A percentile compares a stretch with the other conserved stretches of the same genome.
Evolutionary conservation across 2,113 vertebrate genomes (phyloP).

Genomic region (Zosterops hypoxanthus): DNA sequence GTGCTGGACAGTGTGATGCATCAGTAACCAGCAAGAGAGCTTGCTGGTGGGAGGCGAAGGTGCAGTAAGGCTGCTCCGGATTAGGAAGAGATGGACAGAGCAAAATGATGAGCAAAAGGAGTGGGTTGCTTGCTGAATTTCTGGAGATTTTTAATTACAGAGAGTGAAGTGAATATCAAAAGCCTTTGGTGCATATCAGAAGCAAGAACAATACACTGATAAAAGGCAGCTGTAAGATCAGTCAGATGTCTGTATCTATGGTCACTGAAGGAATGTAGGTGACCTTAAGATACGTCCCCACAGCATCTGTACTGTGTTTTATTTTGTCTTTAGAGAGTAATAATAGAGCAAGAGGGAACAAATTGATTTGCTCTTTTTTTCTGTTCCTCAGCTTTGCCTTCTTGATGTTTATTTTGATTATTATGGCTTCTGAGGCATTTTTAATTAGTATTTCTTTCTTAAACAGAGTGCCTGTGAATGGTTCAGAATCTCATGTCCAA

Average conservation of each 20-base stretch:
- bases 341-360: neutral
- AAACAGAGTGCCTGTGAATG: neutral
- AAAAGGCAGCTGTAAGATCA: neutral
- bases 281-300: neutral
- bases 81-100: neutral
- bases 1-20: neutral
- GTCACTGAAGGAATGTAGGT: neutral
- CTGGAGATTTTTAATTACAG: neutral
- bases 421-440: slow-evolving; percentile 18
- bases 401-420: slow-evolving; percentile 23
- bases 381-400: neutral
- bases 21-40: neutral
- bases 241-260: neutral
- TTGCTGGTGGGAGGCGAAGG: neutral
- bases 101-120: neutral
- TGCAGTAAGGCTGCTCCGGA: neutral
- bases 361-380: neutral
- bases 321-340: neutral
- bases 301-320: neutral
- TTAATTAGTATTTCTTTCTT: slow-evolving; percentile 12
- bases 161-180: neutral
- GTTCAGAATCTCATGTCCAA: neutral
- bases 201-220: neutral
- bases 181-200: neutral
- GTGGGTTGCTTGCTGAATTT: neutral